Evolutionary conservation across 2,113 vertebrate species (phyloP).

Genomic region (Hypomesus transpacificus): DNA sequence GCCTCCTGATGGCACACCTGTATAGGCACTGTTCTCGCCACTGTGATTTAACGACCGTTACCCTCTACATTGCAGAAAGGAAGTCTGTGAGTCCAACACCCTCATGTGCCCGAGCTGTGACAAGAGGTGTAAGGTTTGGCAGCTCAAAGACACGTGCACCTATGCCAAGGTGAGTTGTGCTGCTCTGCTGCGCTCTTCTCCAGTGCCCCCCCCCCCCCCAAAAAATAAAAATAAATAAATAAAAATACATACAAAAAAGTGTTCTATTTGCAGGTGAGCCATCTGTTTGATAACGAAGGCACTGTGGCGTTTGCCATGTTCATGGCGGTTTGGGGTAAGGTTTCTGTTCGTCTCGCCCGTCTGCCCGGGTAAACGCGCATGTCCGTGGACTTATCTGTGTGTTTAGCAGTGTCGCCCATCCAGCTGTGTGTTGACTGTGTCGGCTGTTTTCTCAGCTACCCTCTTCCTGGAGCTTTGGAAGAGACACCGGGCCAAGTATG

Average conservation of each 20-base stretch:
- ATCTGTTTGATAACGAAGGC: constrained; percentile 89
- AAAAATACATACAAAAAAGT: background rate
- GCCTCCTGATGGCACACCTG: background rate
- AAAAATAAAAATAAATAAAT: too few relatives aligned
- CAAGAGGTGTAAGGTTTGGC: constrained; percentile 70
- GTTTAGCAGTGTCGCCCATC: too few relatives aligned
- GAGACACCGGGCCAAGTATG: constrained; percentile 72
- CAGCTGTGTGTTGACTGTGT: background rate
- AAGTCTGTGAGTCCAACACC: constrained; percentile 81
- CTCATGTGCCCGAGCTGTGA: constrained; percentile 89
- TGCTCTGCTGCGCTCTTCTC: background rate
- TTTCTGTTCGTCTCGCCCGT: background rate
- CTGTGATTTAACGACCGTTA: too few relatives aligned
- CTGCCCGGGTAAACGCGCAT: too few relatives aligned
- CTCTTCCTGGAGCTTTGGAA: constrained; percentile 94
- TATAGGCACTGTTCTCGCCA: too few relatives aligned
- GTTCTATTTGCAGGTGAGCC: constrained; percentile 76
- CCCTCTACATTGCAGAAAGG: constrained; percentile 69
- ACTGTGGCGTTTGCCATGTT: constrained; percentile 89
- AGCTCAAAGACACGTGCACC: constrained; percentile 82
- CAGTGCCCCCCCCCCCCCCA: background rate
- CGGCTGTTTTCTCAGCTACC: constrained; percentile 72
- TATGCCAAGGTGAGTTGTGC: constrained; percentile 78
- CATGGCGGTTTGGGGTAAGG: constrained; percentile 95
- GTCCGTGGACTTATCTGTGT: too few relatives aligned